These are phyloP conservation scores for Papilio aristodemus DNA, from an alignment of 1,140 invertebrate genomes.

Conservation along the genomic window DNA sequence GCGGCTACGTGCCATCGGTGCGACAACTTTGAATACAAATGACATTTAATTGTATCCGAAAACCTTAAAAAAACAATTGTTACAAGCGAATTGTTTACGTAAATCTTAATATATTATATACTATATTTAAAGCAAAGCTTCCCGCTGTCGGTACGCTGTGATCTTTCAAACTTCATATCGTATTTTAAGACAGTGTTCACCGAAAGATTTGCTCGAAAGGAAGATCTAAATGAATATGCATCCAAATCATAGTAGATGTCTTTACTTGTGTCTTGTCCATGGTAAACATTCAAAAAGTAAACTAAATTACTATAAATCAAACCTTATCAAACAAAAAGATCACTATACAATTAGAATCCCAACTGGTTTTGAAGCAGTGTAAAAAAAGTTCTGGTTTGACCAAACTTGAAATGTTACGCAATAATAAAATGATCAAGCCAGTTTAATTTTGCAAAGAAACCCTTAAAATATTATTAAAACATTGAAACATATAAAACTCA, in stretches of 20 bases:
- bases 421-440: background rate
- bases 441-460: background rate
- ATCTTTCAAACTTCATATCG: too few species aligned
- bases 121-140: too few species aligned
- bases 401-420: background rate
- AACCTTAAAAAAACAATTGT: constrained; percentile 2
- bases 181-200: too few species aligned
- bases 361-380: background rate
- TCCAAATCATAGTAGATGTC: too few species aligned
- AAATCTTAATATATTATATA: background rate
- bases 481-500: too few species aligned
- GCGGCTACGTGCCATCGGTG: background rate
- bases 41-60: background rate
- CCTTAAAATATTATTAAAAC: background rate
- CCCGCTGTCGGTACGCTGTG: too few species aligned
- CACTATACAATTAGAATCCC: background rate
- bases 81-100: background rate
- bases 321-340: background rate
- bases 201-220: too few species aligned
- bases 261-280: background rate
- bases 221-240: too few species aligned
- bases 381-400: background rate
- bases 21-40: constrained; percentile 7
- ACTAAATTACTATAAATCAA: background rate
- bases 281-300: background rate